Evolutionary conservation across 2,797 vertebrate species (phyloP).

Genomic region (Leptatherina wallacei): DNA sequence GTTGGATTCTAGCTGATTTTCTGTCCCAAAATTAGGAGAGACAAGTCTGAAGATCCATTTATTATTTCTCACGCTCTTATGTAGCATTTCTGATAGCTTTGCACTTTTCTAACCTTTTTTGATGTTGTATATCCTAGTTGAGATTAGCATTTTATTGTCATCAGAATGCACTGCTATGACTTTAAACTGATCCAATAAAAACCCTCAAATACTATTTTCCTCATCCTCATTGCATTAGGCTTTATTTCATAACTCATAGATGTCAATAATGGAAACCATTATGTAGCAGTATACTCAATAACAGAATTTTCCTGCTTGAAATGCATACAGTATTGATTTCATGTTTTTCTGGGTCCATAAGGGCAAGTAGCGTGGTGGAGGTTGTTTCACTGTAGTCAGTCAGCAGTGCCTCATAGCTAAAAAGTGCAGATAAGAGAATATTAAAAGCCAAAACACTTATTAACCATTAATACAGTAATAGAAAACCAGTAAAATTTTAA

Average conservation of each 20-base stretch:
- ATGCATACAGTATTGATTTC: conserved; percentile 85
- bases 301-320: conserved; percentile 84
- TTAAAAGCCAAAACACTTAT: neutral
- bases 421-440: conserved; percentile 25
- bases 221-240: conserved; percentile 82
- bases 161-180: conserved; percentile 66
- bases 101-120: conserved; percentile 69
- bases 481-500: neutral
- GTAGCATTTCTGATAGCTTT: conserved; percentile 61
- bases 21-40: conserved; percentile 32
- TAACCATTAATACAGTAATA: neutral
- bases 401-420: conserved; percentile 48
- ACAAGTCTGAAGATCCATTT: conserved; percentile 14
- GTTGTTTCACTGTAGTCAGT: conserved; percentile 76
- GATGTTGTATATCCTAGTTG: conserved; percentile 37
- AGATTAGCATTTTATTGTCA: conserved; percentile 80
- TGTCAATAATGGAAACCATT: conserved; percentile 85
- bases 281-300: conserved; percentile 82
- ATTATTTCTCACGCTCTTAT: conserved; percentile 37
- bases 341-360: conserved; percentile 87
- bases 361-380: conserved; percentile 78
- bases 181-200: conserved; percentile 81
- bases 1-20: conserved; percentile 28
- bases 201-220: conserved; percentile 80
- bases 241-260: conserved; percentile 85